phyloP scores from a whole-genome alignment of 2,888 invertebrate species.

The Ophioninae sp. region DNA sequence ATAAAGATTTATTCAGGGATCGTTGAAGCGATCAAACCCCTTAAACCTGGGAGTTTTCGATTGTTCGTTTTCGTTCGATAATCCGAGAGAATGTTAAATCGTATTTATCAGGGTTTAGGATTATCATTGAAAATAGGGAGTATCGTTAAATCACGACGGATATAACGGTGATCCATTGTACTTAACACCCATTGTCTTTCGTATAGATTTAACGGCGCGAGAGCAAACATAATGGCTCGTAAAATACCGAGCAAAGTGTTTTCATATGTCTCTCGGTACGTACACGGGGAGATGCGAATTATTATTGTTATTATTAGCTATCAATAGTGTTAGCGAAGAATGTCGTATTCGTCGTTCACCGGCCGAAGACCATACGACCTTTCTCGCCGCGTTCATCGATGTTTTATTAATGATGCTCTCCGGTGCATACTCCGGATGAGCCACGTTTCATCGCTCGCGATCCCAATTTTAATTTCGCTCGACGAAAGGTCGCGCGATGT shows the following conservation, averaged over 20 bases:
- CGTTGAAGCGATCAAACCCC: neutral
- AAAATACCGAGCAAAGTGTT: constrained; percentile 57
- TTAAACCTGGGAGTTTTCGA: constrained; percentile 12
- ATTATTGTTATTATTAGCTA: constrained; percentile 32
- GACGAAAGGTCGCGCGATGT: constrained; percentile 46
- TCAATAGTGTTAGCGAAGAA: neutral
- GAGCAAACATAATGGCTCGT: constrained; percentile 61
- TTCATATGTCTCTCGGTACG: constrained; percentile 27
- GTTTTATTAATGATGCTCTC: constrained; percentile 13
- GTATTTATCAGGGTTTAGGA: constrained; percentile 18
- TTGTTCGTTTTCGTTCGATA: constrained; percentile 22
- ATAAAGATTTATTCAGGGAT: too few relatives aligned
- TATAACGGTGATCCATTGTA: constrained; percentile 59
- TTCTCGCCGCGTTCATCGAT: neutral
- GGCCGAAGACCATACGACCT: constrained; percentile 2
- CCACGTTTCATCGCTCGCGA: constrained; percentile 40
- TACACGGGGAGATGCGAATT: constrained; percentile 29
- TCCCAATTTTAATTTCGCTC: constrained; percentile 44
- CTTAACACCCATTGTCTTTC: constrained; percentile 59
- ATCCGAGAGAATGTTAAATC: constrained; percentile 45
- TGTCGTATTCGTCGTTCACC: neutral
- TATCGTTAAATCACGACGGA: constrained; percentile 40
- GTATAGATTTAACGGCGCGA: constrained; percentile 56
- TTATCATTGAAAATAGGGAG: constrained; percentile 17
- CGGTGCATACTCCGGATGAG: constrained; percentile 16